A percentile compares a stretch with the other conserved stretches of the same genome.
Evolutionary conservation across 2,797 vertebrate species (phyloP).

Genomic region (Martes flavigula): DNA sequence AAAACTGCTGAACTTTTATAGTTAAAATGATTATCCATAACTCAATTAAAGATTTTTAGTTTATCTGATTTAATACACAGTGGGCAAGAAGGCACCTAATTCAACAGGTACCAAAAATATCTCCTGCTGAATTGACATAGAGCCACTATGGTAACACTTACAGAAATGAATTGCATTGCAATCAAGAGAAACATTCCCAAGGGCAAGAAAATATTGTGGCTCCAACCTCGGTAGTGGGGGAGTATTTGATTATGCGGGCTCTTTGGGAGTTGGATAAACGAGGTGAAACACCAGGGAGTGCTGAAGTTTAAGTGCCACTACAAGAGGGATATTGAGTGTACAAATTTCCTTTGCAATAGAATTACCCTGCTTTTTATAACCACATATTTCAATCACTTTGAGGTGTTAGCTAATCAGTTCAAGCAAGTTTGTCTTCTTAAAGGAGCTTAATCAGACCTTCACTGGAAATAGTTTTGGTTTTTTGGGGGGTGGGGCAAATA

Average conservation of each 20-base stretch:
- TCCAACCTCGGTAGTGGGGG: background rate
- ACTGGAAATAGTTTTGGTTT: background rate
- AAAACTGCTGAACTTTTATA: background rate
- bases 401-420: slow-evolving; percentile 34
- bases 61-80: background rate
- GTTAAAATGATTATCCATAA: background rate
- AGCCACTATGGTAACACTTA: slow-evolving; percentile 14
- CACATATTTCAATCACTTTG: slow-evolving; percentile 47
- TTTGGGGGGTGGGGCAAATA: background rate
- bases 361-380: slow-evolving; percentile 4
- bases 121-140: background rate
- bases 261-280: background rate
- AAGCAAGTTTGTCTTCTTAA: slow-evolving; percentile 27
- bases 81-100: background rate
- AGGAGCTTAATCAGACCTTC: slow-evolving; percentile 21
- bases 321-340: background rate
- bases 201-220: background rate
- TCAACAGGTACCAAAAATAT: background rate
- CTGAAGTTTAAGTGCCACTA: slow-evolving; percentile 31
- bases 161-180: slow-evolving; percentile 12
- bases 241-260: background rate
- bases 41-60: background rate
- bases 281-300: background rate
- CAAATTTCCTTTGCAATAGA: slow-evolving; percentile 52
- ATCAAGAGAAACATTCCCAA: slow-evolving; percentile 31